Evolutionary conservation across 2,797 vertebrate genomes (phyloP).

Genomic region (Lacerta viridis): DNA sequence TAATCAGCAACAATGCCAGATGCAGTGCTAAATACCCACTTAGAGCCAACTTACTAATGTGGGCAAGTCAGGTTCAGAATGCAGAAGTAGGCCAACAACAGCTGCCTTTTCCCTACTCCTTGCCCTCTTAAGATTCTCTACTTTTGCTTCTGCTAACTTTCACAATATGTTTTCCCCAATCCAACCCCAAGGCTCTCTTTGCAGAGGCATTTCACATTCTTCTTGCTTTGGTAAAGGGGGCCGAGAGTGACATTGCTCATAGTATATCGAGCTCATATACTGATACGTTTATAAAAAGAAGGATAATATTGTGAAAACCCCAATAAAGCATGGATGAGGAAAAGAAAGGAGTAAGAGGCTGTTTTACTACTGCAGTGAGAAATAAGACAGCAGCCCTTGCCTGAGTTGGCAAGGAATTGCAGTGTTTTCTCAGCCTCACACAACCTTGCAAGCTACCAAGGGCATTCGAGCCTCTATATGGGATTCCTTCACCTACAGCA

Average conservation of each 20-base stretch:
- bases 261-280: background rate
- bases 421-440: background rate
- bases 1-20: constrained; percentile 69
- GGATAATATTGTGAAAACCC: background rate
- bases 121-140: constrained; percentile 33
- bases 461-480: background rate
- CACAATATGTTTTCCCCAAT: background rate
- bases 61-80: constrained; percentile 58
- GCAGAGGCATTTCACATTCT: background rate
- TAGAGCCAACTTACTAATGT: constrained; percentile 49
- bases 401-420: background rate
- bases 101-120: constrained; percentile 30
- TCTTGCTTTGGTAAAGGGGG: background rate
- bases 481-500: background rate
- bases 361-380: background rate
- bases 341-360: no score
- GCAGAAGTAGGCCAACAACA: constrained; percentile 51
- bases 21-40: constrained; percentile 69
- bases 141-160: constrained; percentile 36
- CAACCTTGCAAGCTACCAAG: background rate
- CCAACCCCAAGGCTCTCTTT: background rate
- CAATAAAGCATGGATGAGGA: no score
- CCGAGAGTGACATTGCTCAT: background rate
- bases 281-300: background rate
- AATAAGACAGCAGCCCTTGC: background rate